Percentiles rank a stretch among this genome's conserved stretches.
Evolutionary conservation across 2,797 vertebrate species (phyloP).

Genomic region (Artibeus jamaicensis): DNA sequence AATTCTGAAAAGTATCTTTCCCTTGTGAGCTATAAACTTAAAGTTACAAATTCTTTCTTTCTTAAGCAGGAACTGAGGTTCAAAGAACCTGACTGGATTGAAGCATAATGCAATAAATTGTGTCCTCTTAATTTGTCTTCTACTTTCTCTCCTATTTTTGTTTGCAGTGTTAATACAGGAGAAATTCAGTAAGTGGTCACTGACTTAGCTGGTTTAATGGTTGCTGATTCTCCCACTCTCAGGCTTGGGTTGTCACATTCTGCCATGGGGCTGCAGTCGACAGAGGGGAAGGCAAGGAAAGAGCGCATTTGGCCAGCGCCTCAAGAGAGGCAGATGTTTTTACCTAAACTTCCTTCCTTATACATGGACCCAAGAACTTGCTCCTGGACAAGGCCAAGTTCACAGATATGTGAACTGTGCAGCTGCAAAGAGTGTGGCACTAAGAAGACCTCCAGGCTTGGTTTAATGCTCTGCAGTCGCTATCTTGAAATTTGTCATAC

Average conservation of each 20-base stretch:
- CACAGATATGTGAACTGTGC: not conserved
- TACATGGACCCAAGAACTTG: not conserved
- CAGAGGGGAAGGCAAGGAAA: not conserved
- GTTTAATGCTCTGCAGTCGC: not conserved
- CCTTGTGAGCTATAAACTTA: constrained; percentile 27
- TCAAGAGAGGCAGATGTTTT: not conserved
- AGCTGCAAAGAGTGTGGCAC: too few species aligned
- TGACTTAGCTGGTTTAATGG: not conserved
- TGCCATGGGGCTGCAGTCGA: not conserved
- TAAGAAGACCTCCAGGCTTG: not conserved
- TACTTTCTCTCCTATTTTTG: not conserved
- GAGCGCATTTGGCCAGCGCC: not conserved
- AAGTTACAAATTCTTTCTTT: constrained; percentile 45
- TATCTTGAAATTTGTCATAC: not conserved
- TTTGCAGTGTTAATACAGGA: not conserved
- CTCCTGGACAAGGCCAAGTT: not conserved
- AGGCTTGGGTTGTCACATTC: not conserved
- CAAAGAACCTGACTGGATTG: constrained; percentile 37
- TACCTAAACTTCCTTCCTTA: not conserved
- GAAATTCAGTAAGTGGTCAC: not conserved
- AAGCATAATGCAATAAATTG: constrained; percentile 20
- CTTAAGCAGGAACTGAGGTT: constrained; percentile 14
- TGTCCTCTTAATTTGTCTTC: not conserved
- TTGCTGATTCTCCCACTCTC: not conserved
- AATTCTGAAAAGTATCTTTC: constrained; percentile 52